Conservation (phyloP, 2,888 invertebrate species). For the Steromphala cineraria region DNA sequence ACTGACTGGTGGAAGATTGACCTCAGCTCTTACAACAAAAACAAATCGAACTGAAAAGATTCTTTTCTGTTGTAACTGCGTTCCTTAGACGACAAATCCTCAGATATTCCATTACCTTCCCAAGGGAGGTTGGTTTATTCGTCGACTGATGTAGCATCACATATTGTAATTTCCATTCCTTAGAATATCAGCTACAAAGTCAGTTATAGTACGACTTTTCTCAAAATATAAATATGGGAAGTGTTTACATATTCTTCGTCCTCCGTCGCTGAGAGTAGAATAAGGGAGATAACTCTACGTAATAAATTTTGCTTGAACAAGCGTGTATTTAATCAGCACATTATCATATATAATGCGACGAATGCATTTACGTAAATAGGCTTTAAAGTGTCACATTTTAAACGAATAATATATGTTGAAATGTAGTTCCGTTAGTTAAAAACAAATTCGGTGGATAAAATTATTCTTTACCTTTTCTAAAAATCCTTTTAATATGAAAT, state of each 20-base stretch:
- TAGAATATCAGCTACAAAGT: not conserved
- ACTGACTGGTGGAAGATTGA: not conserved
- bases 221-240: not conserved
- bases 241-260: slow-evolving; percentile 24
- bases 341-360: too few relatives aligned
- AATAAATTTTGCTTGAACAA: not conserved
- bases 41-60: not conserved
- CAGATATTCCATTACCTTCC: not conserved
- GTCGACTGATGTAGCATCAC: not conserved
- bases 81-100: not conserved
- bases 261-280: not conserved
- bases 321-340: too few relatives aligned
- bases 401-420: too few relatives aligned
- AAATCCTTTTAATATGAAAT: too few relatives aligned
- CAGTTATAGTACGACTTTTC: not conserved
- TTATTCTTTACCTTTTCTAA: too few relatives aligned
- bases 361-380: too few relatives aligned
- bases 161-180: not conserved
- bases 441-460: too few relatives aligned
- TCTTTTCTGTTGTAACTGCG: not conserved
- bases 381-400: too few relatives aligned
- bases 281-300: not conserved
- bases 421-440: too few relatives aligned
- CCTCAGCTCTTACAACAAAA: not conserved
- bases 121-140: not conserved